Percentiles rank a stretch among this genome's conserved stretches.
Evolutionary conservation across 2,888 invertebrate species (phyloP).

Genomic region (Acrobasis repandana): DNA sequence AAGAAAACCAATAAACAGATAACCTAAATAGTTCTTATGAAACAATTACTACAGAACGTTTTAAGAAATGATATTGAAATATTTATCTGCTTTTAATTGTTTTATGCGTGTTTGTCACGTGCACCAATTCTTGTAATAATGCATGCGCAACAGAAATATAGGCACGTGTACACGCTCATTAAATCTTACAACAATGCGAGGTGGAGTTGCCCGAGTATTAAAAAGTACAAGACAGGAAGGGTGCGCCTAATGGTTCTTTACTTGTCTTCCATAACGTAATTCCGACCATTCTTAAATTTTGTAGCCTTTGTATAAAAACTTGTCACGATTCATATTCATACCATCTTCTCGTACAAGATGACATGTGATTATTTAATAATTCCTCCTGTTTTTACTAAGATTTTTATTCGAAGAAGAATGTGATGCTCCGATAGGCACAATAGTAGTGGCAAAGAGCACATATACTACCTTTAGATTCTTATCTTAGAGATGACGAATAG

Average conservation of each 20-base stretch:
- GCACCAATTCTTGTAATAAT: background rate
- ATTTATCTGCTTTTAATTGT: background rate
- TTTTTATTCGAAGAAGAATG: conserved; percentile 1
- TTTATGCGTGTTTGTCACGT: background rate
- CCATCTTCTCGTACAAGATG: no score
- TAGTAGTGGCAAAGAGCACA: background rate
- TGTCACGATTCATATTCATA: conserved; percentile 1
- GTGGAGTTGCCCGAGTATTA: conserved; percentile 71
- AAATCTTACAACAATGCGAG: conserved; percentile 73
- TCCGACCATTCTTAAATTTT: conserved; percentile 11
- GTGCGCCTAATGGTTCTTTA: conserved; percentile 70
- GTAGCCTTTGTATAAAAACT: background rate
- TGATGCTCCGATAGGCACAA: background rate
- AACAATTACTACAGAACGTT: no score
- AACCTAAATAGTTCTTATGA: no score
- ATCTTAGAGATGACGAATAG: conserved; percentile 49
- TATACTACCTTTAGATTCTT: conserved; percentile 35
- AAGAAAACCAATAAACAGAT: no score
- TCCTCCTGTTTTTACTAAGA: background rate
- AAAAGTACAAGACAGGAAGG: conserved; percentile 78
- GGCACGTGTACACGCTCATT: conserved; percentile 60
- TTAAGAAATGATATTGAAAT: no score
- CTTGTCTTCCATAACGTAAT: conserved; percentile 32
- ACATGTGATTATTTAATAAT: conserved; percentile 3
- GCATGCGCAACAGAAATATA: conserved; percentile 45